These are phyloP conservation scores for Barypeithes pellucidus DNA, from an alignment of 2,888 invertebrate species.

Conservation along the genomic window DNA sequence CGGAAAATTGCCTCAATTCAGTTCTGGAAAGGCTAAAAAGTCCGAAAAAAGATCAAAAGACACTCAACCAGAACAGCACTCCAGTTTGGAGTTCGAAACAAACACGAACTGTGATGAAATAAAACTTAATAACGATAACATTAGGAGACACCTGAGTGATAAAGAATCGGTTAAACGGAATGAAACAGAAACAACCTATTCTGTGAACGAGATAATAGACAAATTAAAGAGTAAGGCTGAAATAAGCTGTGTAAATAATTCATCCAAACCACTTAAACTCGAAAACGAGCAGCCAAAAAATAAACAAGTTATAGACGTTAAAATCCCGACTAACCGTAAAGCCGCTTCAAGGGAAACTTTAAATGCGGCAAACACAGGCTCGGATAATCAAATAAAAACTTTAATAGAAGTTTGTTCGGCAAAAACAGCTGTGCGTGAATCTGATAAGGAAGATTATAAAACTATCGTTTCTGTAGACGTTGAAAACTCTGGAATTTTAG, in stretches of 20 bases:
- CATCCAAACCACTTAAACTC: conserved; percentile 3
- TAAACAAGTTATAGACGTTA: conserved; percentile 7
- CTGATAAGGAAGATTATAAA: conserved; percentile 60
- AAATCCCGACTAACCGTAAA: conserved; percentile 36
- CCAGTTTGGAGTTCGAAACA: conserved; percentile 59
- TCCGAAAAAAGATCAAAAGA: conserved; percentile 46
- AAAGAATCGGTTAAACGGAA: conserved; percentile 35
- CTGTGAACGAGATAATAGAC: conserved; percentile 49
- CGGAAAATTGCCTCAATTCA: conserved; percentile 52
- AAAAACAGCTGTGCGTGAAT: not conserved
- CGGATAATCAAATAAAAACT: conserved; percentile 36
- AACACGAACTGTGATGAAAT: conserved; percentile 66
- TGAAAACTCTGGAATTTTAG: conserved; percentile 46
- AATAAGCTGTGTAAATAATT: not conserved
- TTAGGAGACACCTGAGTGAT: conserved; percentile 54
- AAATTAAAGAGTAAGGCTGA: conserved; percentile 32
- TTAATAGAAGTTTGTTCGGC: conserved; percentile 38
- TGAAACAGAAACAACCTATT: conserved; percentile 41
- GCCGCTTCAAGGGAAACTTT: not conserved
- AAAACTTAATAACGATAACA: conserved; percentile 63
- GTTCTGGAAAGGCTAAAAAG: conserved; percentile 22
- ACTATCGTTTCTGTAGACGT: conserved; percentile 65
- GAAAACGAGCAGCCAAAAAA: conserved; percentile 30
- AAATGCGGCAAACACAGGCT: not conserved
- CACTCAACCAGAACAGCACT: conserved; percentile 29